Evolutionary conservation across 2,797 vertebrate genomes (phyloP), one percentile per base, ranked within the genome.

Genomic region (Diglossa cyanea): DNA sequence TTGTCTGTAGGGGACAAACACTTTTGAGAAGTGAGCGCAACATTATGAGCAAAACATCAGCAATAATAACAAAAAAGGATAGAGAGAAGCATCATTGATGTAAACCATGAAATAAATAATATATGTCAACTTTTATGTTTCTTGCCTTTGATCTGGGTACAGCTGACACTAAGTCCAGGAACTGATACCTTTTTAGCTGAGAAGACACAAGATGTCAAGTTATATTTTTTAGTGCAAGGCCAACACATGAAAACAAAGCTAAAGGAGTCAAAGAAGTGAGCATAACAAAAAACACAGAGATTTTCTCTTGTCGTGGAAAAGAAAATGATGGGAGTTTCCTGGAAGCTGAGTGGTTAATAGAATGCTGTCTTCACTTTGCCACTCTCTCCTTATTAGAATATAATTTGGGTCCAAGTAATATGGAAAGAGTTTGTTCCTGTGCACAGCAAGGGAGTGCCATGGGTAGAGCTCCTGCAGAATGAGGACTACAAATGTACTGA

Each of bases 51-150:
- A 93, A 97, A 96, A 94, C 95, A 94, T 95, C 95, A 97, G 95
- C 95, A 95, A 93, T 93, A 95, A 60, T 42, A 48, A 76, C 73
- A 83, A 85, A 61, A 88, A 84, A 88, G 70, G 51, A 67, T 73
- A 78, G 63, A 70, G 61, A 76, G 88, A 85, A 74, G 70, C 82
- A 89, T 87, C 91, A 50, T 48, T 88, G 95, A 97, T 88, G 74
- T 91, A 96, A 97, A 97, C 94, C 95, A 82, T 65, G 96, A 97
- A 95, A 97, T 97, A 97, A 97, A 97, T 97, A 97, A 97, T 97
- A 96, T 93, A 97, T 97, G 91, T 95, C 90, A 93, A 96, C 96
- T 96, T 96, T 97, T 96, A 97, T 97, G 96, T 97, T 97, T 85
- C 84, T 93, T 89, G 93, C 68, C 93, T 97, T 97, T 97, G 94